phyloP scores from a whole-genome alignment of 2,113 vertebrate genomes.

The Urocynchramus pylzowi region DNA sequence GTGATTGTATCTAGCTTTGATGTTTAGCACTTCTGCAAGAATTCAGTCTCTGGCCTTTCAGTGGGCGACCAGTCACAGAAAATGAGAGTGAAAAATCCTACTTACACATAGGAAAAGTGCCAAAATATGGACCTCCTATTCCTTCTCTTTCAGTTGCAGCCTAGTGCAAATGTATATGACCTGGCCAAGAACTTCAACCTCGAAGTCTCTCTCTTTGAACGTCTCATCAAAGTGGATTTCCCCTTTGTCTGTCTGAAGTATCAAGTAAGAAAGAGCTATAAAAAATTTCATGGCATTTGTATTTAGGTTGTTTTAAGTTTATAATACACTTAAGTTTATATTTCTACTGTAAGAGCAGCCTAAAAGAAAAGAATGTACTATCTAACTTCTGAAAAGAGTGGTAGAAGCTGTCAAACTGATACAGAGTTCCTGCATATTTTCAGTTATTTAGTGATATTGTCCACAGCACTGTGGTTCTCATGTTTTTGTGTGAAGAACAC shows the following conservation, averaged over 20 bases:
- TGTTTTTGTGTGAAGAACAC: background rate
- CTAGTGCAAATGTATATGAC: slow-evolving; percentile 90
- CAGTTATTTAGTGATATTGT: background rate
- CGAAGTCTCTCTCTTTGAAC: slow-evolving; percentile 95
- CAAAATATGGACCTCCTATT: background rate
- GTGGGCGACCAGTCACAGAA: background rate
- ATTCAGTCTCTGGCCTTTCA: background rate
- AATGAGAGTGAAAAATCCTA: background rate
- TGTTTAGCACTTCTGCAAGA: background rate
- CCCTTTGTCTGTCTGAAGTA: slow-evolving; percentile 89
- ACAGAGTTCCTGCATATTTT: background rate
- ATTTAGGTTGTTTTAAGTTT: background rate
- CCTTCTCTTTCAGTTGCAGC: slow-evolving; percentile 79
- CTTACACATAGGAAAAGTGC: background rate
- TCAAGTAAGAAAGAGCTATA: slow-evolving; percentile 78
- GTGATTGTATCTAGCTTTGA: background rate
- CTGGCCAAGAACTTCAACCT: slow-evolving; percentile 90
- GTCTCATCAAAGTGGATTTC: slow-evolving; percentile 83
- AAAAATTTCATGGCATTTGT: background rate
- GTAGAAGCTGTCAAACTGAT: background rate
- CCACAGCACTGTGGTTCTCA: background rate
- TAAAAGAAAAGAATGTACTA: background rate
- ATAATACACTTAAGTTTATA: background rate
- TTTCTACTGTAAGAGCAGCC: background rate
- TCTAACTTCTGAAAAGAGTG: background rate